Base-by-base conservation (phyloP, 2,797 vertebrate species). In the Philypnodon macrostomus region DNA sequence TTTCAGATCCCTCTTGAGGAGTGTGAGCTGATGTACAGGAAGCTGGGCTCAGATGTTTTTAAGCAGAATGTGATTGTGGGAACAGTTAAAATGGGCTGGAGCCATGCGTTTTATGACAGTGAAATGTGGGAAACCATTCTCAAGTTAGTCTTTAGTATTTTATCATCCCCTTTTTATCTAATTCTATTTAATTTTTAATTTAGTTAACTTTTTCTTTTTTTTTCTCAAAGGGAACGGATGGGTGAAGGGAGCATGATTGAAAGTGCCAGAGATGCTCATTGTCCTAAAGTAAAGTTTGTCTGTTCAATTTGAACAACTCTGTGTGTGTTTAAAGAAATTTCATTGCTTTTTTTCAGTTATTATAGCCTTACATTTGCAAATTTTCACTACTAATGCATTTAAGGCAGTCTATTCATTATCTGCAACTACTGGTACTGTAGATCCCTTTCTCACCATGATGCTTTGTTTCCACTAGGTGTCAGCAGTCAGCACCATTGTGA, bases 41-140 rank as follows among this genome's bases (percentile, higher is more conserved):
- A 96, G 66, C 75, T 99, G 73, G 96, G 96, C 64, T 92, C 92
- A 0, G 96, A 98, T 51, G 92, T 99, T 39, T 99, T 99, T 82
- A 96, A 95, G 57, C 96, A 98, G 81, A 98, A 98, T 21, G 89
- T 98, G 54, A 95, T 99, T 21, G 90, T 98, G 23, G 96, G 96
- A 63, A 97, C 96, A 0, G 88, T 98, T 31, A 99, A 99, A 85
- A 98, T 98, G 96, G 92, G 96, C 70, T 99, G 96, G 96, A 98
- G 87, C 75, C 96, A 99, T 0, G 95, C 93, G 15, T 98, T 95
- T 84, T 98, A 99, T 73, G 92, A 98, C 85, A 98, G 95, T 44
- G 90, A 97, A 76, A 91, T 90, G 26, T 99, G 96, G 96, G 96
- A 98, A 79, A 93, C 90, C 69, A 92, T 99, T 75, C 93, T 98